phyloP scores from a whole-genome alignment of 2,888 invertebrate species.

The Polyommatus icarus region DNA sequence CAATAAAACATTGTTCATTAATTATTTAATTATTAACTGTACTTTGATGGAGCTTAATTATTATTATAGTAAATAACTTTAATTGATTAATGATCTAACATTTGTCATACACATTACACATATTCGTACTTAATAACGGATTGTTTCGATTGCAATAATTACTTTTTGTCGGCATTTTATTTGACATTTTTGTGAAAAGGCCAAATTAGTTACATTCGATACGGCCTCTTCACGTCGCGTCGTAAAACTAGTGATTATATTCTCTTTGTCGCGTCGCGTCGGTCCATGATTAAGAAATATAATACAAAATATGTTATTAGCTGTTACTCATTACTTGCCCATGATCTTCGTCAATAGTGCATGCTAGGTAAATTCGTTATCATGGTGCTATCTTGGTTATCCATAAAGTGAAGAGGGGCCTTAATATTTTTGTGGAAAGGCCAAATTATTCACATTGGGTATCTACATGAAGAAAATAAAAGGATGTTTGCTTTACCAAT shows the following conservation, averaged over 20 bases:
- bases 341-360: neutral
- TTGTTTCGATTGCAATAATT: neutral
- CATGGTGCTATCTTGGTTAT: too few relatives aligned
- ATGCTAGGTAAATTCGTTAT: too few relatives aligned
- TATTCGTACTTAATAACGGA: neutral
- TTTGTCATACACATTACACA: neutral
- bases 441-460: neutral
- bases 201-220: neutral
- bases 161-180: too few relatives aligned
- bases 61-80: neutral
- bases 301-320: too few relatives aligned
- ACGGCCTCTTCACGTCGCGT: neutral
- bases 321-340: too few relatives aligned
- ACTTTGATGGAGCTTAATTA: too few relatives aligned
- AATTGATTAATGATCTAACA: neutral
- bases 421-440: neutral
- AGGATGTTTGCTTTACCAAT: neutral
- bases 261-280: too few relatives aligned
- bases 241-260: too few relatives aligned
- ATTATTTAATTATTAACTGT: too few relatives aligned
- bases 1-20: too few relatives aligned
- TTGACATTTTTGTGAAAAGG: neutral
- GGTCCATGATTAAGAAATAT: too few relatives aligned
- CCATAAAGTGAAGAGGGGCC: neutral
- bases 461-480: neutral